These are phyloP conservation scores for Bombycilla garrulus DNA, from an alignment of 2,113 vertebrate species.

Conservation along the genomic window DNA sequence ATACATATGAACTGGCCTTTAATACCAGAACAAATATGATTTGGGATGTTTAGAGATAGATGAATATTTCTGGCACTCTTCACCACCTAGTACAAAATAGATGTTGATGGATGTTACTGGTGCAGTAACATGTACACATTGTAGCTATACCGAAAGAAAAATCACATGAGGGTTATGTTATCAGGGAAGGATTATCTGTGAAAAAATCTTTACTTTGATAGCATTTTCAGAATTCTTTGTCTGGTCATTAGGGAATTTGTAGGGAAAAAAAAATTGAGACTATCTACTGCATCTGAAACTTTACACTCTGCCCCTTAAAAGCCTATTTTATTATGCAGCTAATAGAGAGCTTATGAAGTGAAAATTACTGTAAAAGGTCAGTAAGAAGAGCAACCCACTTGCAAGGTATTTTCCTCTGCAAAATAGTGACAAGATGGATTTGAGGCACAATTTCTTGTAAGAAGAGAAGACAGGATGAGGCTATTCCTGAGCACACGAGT, in stretches of 20 bases:
- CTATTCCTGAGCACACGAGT: neutral
- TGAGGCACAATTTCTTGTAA: neutral
- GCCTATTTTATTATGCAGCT: neutral
- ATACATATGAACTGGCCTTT: neutral
- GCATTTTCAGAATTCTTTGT: neutral
- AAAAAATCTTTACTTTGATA: neutral
- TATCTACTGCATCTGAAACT: neutral
- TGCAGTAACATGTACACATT: neutral
- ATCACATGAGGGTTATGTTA: neutral
- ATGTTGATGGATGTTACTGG: neutral
- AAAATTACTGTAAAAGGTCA: neutral
- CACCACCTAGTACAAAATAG: neutral
- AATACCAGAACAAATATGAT: neutral
- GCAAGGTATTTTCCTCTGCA: neutral
- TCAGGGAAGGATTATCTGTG: neutral
- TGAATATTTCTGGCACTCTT: neutral
- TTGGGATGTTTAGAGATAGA: neutral
- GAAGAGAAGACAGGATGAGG: neutral
- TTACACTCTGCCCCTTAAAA: neutral
- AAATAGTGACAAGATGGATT: neutral
- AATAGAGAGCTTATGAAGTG: neutral
- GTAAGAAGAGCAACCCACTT: neutral
- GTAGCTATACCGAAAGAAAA: neutral
- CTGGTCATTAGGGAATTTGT: neutral
- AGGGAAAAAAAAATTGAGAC: neutral